phyloP scores from a whole-genome alignment of 2,888 invertebrate genomes.

The Ethmia dodecea region DNA sequence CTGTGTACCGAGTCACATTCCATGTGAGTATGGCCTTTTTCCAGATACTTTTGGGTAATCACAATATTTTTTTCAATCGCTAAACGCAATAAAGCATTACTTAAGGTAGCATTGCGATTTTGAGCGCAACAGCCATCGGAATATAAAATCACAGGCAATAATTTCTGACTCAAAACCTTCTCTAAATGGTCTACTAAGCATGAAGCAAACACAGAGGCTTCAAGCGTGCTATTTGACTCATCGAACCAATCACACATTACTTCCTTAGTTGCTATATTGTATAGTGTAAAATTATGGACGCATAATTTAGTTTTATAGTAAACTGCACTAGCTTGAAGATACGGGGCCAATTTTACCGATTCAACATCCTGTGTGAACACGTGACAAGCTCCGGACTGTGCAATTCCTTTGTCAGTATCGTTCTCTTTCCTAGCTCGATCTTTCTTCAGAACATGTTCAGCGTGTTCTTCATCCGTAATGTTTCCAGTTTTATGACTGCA shows the following conservation, averaged over 20 bases:
- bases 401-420: conserved; percentile 18
- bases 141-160: conserved; percentile 22
- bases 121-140: conserved; percentile 23
- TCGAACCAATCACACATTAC: conserved; percentile 24
- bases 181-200: conserved; percentile 18
- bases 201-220: conserved; percentile 20
- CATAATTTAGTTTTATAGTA: conserved; percentile 28
- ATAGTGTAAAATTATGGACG: conserved; percentile 24
- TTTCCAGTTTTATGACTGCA: conserved; percentile 20
- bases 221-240: conserved; percentile 17
- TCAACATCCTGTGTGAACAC: conserved; percentile 25
- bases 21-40: conserved; percentile 25
- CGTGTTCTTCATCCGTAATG: conserved; percentile 20
- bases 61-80: conserved; percentile 20
- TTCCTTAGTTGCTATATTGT: conserved; percentile 18
- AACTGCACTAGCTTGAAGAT: conserved; percentile 24
- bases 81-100: conserved; percentile 21
- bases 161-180: conserved; percentile 11
- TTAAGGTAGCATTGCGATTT: conserved; percentile 21
- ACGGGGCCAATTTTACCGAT: conserved; percentile 25
- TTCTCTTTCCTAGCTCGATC: conserved; percentile 22
- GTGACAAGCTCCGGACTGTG: conserved; percentile 19
- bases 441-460: conserved; percentile 14
- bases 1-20: conserved; percentile 36
- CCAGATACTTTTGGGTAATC: conserved; percentile 22